Conservation (phyloP, 2,888 invertebrate genomes). For the Alloplasta piceator region DNA sequence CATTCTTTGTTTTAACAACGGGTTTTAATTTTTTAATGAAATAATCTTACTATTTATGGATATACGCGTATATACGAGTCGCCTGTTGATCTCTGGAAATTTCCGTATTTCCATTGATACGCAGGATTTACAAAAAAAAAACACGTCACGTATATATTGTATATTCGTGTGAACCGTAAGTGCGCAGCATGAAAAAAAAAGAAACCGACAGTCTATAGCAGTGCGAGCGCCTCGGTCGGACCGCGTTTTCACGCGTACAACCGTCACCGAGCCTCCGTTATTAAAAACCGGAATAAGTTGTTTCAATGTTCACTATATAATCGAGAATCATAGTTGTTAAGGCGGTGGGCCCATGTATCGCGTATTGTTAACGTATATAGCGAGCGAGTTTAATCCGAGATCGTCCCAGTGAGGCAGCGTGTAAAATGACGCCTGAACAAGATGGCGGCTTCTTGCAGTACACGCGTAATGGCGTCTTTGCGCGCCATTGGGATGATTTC, state of each 20-base stretch:
- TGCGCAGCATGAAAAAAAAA: conserved; percentile 82
- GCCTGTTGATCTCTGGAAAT: conserved; percentile 53
- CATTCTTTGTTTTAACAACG: conserved; percentile 81
- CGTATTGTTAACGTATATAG: neutral
- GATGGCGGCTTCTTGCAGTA: conserved; percentile 27
- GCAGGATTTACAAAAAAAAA: conserved; percentile 48
- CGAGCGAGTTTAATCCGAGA: conserved; percentile 16
- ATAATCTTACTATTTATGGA: conserved; percentile 81
- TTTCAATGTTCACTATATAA: conserved; percentile 83
- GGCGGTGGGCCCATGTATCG: conserved; percentile 74
- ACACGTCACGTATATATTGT: conserved; percentile 72
- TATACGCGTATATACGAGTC: conserved; percentile 66
- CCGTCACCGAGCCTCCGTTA: conserved; percentile 82
- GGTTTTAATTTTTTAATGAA: conserved; percentile 84
- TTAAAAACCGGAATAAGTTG: conserved; percentile 84
- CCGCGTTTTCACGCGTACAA: conserved; percentile 80
- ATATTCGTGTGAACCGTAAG: conserved; percentile 82
- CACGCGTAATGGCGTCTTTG: neutral
- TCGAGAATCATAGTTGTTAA: conserved; percentile 82
- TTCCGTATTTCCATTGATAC: conserved; percentile 41
- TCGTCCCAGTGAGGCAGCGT: conserved; percentile 13
- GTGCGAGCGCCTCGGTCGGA: conserved; percentile 83
- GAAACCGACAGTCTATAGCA: conserved; percentile 83
- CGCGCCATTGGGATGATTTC: conserved; percentile 5
- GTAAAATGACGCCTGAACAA: conserved; percentile 2